These are phyloP conservation scores for Gibbula magus DNA, from an alignment of 2,888 invertebrate species.

Conservation along the genomic window DNA sequence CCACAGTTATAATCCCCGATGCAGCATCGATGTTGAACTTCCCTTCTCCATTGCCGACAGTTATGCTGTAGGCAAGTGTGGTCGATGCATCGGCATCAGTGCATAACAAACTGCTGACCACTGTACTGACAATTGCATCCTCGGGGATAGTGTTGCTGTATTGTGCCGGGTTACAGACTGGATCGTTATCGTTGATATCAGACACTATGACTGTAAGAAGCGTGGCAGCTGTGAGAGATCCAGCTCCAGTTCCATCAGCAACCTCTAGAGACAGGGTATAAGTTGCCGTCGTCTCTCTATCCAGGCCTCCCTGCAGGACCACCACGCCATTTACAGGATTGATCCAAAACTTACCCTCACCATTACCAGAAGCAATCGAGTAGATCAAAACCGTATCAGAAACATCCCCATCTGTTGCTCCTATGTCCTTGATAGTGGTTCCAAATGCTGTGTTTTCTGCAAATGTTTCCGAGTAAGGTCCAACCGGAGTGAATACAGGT, in stretches of 20 bases:
- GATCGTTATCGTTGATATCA: conserved; percentile 54
- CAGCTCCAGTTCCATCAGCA: conserved; percentile 45
- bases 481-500: conserved; percentile 72
- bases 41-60: conserved; percentile 38
- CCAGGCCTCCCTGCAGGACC: conserved; percentile 44
- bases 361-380: conserved; percentile 53
- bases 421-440: conserved; percentile 44
- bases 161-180: conserved; percentile 43
- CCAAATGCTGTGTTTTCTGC: conserved; percentile 46
- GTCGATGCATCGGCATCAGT: conserved; percentile 33
- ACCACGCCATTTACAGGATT: conserved; percentile 52
- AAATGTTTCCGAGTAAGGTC: conserved; percentile 38
- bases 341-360: conserved; percentile 48
- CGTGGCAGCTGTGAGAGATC: conserved; percentile 43
- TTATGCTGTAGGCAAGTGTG: conserved; percentile 30
- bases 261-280: conserved; percentile 52
- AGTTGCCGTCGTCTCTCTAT: conserved; percentile 46
- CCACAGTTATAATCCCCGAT: conserved; percentile 45
- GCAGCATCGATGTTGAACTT: conserved; percentile 43
- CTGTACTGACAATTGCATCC: conserved; percentile 30
- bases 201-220: conserved; percentile 42
- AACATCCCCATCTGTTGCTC: conserved; percentile 56
- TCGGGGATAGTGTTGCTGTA: conserved; percentile 38
- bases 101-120: conserved; percentile 25
- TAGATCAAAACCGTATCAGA: conserved; percentile 46